Percentiles rank a stretch among this genome's conserved stretches.
Evolutionary conservation across 2,888 invertebrate genomes (phyloP).

Genomic region (Drosophila anceps): DNA sequence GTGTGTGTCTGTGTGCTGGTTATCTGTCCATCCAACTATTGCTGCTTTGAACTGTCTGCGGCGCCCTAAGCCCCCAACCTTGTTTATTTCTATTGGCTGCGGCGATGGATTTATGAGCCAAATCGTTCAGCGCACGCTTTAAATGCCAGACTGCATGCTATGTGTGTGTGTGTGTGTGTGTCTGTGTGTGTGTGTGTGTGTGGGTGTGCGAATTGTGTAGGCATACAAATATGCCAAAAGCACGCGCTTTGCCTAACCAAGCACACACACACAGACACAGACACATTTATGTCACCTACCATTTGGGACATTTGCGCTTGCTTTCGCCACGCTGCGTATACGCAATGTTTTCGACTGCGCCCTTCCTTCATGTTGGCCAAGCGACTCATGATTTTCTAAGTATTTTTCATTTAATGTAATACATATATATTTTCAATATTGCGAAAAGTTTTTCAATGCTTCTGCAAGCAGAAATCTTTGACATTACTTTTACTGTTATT

Average conservation of each 20-base stretch:
- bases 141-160: slow-evolving; percentile 18
- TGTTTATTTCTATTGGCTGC: slow-evolving; percentile 76
- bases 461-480: slow-evolving; percentile 46
- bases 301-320: slow-evolving; percentile 56
- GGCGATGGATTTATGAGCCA: slow-evolving; percentile 72
- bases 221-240: slow-evolving; percentile 70
- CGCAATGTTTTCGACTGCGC: slow-evolving; percentile 54
- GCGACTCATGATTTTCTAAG: slow-evolving; percentile 1
- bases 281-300: slow-evolving; percentile 17
- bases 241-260: slow-evolving; percentile 52
- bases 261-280: slow-evolving; percentile 14
- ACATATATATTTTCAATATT: no score
- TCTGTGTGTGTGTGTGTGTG: slow-evolving; percentile 11
- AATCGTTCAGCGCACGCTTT: slow-evolving; percentile 65
- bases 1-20: slow-evolving; percentile 21
- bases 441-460: slow-evolving; percentile 54
- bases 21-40: slow-evolving; percentile 54
- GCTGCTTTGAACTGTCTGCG: slow-evolving; percentile 22
- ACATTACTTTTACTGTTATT: slow-evolving; percentile 29
- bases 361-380: background rate
- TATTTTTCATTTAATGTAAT: slow-evolving; percentile 10
- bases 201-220: slow-evolving; percentile 19
- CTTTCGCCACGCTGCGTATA: slow-evolving; percentile 60
- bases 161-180: slow-evolving; percentile 9
- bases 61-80: slow-evolving; percentile 12